Evolutionary conservation across 2,797 vertebrate species (phyloP).

Genomic region (Gallinago nigripennis): DNA sequence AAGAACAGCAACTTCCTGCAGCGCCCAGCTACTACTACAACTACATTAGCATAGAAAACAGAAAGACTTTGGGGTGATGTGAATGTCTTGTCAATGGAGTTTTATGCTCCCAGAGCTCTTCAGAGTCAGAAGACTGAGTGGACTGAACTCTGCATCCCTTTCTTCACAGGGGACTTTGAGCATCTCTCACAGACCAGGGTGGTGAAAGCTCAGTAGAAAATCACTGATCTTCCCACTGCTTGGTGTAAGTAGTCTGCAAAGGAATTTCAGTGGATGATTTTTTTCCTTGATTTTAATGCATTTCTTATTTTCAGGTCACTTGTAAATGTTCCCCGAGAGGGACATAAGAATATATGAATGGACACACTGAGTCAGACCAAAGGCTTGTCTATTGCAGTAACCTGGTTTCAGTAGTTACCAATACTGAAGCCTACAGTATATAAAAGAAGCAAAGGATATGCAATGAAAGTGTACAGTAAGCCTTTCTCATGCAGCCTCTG

Average conservation of each 20-base stretch:
- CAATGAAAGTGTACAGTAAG: background rate
- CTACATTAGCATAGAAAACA: background rate
- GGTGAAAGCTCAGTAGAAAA: background rate
- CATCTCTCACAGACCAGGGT: background rate
- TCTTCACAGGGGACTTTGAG: background rate
- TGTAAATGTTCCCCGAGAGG: background rate
- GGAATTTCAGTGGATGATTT: background rate
- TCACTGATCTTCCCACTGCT: background rate
- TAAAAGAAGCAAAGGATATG: background rate
- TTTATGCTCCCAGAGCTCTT: background rate
- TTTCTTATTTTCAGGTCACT: background rate
- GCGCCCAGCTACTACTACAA: background rate
- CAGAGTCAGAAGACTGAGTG: background rate
- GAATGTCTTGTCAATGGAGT: background rate
- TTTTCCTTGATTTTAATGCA: background rate
- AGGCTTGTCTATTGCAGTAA: background rate
- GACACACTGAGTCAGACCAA: background rate
- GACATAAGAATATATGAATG: background rate
- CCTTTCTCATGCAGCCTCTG: background rate
- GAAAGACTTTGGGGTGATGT: background rate
- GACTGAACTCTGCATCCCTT: background rate
- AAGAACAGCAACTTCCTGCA: background rate
- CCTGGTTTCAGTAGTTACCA: background rate
- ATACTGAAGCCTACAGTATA: background rate
- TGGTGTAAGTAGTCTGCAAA: background rate